These are phyloP conservation scores for Drosophila rellima DNA, from an alignment of 2,888 invertebrate species.

Conservation along the genomic window DNA sequence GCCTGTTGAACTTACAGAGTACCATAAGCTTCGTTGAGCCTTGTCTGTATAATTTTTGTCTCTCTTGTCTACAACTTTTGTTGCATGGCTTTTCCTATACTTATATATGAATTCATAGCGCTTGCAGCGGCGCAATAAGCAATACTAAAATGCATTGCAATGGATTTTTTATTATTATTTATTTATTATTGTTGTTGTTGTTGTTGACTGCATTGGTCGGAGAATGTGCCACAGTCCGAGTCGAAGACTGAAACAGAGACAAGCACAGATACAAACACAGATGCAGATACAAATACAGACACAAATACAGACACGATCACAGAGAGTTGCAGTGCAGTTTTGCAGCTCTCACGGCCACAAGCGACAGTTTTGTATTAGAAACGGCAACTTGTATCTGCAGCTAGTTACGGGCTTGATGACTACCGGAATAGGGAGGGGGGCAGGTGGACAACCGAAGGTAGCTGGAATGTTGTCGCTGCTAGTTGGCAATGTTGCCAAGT, in stretches of 20 bases:
- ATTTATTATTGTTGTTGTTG: constrained; percentile 39
- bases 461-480: constrained; percentile 79
- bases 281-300: background rate
- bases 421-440: constrained; percentile 11
- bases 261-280: constrained; percentile 5
- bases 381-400: constrained; percentile 77
- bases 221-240: constrained; percentile 26
- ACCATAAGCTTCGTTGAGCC: constrained; percentile 35
- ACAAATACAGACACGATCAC: background rate
- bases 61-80: constrained; percentile 7
- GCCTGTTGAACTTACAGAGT: constrained; percentile 23
- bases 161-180: constrained; percentile 62
- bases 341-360: constrained; percentile 77
- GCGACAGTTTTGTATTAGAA: constrained; percentile 80
- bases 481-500: constrained; percentile 77
- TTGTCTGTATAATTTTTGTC: constrained; percentile 21
- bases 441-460: constrained; percentile 50
- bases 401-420: constrained; percentile 71
- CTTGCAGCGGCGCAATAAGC: constrained; percentile 70
- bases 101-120: constrained; percentile 68
- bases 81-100: constrained; percentile 35
- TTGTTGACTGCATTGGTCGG: constrained; percentile 29
- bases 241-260: constrained; percentile 7
- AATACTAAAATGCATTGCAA: constrained; percentile 73
- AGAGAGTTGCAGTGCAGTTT: constrained; percentile 50